These are phyloP conservation scores for Augochlorella aurata DNA, from an alignment of 2,888 invertebrate genomes.

Conservation along the genomic window DNA sequence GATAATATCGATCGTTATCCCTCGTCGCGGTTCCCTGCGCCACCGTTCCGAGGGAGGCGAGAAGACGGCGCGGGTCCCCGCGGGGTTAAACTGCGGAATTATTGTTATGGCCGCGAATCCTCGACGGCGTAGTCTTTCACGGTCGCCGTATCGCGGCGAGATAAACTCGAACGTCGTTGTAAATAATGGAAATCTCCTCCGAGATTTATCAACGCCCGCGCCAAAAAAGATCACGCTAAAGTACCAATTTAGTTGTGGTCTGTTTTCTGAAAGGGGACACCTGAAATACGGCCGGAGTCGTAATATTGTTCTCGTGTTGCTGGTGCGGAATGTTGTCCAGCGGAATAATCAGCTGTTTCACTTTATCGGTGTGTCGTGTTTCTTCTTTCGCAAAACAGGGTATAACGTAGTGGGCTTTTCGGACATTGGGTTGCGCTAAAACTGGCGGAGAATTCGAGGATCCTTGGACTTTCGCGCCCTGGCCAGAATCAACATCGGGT, in stretches of 20 bases:
- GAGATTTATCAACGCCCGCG: not conserved
- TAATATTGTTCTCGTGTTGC: not conserved
- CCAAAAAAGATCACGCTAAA: not conserved
- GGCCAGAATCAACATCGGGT: no score
- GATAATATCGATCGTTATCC: constrained; percentile 23
- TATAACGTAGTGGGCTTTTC: not conserved
- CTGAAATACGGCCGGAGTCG: not conserved
- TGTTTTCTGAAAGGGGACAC: constrained; percentile 5
- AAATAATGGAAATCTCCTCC: not conserved
- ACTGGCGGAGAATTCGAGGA: no score
- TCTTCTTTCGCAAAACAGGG: not conserved
- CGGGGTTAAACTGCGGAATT: constrained; percentile 59
- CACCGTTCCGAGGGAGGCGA: not conserved
- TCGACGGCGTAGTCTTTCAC: constrained; percentile 52
- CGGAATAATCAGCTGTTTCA: not conserved
- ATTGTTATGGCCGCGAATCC: constrained; percentile 58
- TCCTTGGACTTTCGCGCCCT: no score
- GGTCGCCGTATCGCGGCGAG: constrained; percentile 43
- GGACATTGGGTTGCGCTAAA: not conserved
- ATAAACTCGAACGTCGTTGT: constrained; percentile 46
- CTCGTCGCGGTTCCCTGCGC: not conserved
- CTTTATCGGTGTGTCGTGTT: not conserved
- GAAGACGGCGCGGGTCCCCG: constrained; percentile 26
- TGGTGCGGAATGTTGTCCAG: not conserved
- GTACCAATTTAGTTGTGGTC: not conserved